These are phyloP conservation scores for Battus philenor DNA, from an alignment of 1,140 invertebrate species.

Conservation along the genomic window DNA sequence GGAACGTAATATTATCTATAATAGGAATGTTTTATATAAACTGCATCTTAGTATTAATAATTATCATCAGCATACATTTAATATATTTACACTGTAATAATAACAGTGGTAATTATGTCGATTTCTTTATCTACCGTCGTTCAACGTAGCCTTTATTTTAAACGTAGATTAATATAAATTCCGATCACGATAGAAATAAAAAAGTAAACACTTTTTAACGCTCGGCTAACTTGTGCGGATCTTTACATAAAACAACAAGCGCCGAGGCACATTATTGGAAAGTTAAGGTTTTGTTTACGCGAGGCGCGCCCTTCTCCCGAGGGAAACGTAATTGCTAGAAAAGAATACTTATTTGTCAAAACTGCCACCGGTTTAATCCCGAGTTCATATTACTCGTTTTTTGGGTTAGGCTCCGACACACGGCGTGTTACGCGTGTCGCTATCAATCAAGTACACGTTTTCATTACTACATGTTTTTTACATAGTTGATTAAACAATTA, in stretches of 20 bases:
- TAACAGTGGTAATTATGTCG: no score
- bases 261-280: slow-evolving; percentile 26
- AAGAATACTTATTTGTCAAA: slow-evolving; percentile 10
- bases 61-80: no score
- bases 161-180: slow-evolving; percentile 4
- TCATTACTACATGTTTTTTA: no score
- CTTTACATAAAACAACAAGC: slow-evolving; percentile 25
- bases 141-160: no score
- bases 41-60: no score
- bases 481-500: no score
- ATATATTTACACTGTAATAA: no score
- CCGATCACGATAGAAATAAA: slow-evolving; percentile 17
- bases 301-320: slow-evolving; percentile 15
- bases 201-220: slow-evolving; percentile 25
- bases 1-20: no score
- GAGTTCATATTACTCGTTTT: background rate
- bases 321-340: slow-evolving; percentile 19
- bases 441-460: background rate
- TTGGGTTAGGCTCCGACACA: slow-evolving; percentile 1
- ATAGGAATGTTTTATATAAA: no score
- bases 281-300: slow-evolving; percentile 39
- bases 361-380: slow-evolving; percentile 7
- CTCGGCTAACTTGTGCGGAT: slow-evolving; percentile 16
- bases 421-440: background rate
- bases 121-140: no score